These are phyloP conservation scores for Ceyx erithaca DNA, from an alignment of 2,797 vertebrate species.

Conservation along the genomic window DNA sequence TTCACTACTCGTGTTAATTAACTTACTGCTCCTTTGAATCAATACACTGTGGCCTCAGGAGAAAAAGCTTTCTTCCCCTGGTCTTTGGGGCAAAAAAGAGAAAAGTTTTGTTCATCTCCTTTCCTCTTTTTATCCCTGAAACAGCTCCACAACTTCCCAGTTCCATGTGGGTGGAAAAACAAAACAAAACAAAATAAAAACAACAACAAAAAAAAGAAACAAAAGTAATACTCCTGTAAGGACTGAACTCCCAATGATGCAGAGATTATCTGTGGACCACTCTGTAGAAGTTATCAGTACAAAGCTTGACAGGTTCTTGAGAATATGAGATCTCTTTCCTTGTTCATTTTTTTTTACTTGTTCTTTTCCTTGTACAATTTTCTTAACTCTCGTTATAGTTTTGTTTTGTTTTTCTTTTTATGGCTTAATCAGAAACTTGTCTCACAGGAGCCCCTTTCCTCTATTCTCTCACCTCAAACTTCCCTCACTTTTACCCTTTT, in stretches of 20 bases:
- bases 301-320: background rate
- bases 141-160: background rate
- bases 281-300: background rate
- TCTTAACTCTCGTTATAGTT: background rate
- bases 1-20: conserved; percentile 85
- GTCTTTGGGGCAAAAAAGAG: background rate
- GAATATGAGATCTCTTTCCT: background rate
- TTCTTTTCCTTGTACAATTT: background rate
- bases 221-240: background rate
- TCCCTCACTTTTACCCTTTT: background rate
- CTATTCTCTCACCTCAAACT: background rate
- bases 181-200: background rate
- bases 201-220: background rate
- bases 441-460: background rate
- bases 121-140: background rate
- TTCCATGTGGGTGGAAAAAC: background rate
- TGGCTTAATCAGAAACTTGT: background rate
- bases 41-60: conserved; percentile 77
- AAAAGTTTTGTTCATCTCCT: background rate
- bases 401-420: background rate
- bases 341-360: background rate
- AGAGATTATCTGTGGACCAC: background rate
- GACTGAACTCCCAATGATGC: background rate
- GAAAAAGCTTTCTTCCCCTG: conserved; percentile 51
- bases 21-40: conserved; percentile 83